A percentile compares a stretch with the other conserved stretches of the same genome.
phyloP scores from a whole-genome alignment of 2,113 vertebrate species.

The Vidua macroura region DNA sequence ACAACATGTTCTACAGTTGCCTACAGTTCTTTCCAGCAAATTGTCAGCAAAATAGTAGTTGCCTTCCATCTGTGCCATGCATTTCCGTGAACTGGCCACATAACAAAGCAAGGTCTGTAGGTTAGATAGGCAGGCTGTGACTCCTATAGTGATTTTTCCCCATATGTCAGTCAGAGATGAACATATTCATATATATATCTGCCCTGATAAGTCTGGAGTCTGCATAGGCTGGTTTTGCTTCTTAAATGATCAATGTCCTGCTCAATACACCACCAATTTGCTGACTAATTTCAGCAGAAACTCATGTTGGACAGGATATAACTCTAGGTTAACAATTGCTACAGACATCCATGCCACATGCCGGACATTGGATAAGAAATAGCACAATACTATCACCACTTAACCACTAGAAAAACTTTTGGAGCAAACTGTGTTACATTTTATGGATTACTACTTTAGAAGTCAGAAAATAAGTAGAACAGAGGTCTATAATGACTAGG shows the following conservation, averaged over 20 bases:
- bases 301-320: not conserved
- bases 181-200: not conserved
- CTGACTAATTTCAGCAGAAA: not conserved
- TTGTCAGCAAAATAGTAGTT: conserved; percentile 59
- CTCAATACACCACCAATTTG: not conserved
- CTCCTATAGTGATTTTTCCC: not conserved
- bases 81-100: not conserved
- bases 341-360: not conserved
- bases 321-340: not conserved
- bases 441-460: not conserved
- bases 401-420: not conserved
- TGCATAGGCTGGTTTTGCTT: not conserved
- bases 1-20: not conserved
- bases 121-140: not conserved
- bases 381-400: not conserved
- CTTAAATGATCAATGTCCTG: not conserved
- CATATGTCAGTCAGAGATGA: not conserved
- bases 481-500: not conserved
- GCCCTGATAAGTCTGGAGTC: not conserved
- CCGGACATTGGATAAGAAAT: not conserved
- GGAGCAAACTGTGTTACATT: not conserved
- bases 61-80: not conserved
- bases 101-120: not conserved
- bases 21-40: not conserved
- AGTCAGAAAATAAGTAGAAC: not conserved